phyloP scores from a whole-genome alignment of 2,113 vertebrate genomes.

The Macquaria australasica region DNA sequence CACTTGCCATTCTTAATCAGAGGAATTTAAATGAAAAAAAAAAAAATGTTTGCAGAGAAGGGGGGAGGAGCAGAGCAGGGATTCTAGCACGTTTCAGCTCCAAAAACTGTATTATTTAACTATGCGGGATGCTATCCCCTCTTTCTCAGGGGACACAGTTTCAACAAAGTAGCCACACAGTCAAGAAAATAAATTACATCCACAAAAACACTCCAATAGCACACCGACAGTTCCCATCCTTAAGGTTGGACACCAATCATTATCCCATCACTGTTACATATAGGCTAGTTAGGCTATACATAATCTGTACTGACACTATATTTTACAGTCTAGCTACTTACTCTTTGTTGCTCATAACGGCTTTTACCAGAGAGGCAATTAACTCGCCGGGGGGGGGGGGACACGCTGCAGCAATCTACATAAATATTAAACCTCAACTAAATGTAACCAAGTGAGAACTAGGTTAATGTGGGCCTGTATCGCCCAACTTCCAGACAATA shows the following conservation, averaged over 20 bases:
- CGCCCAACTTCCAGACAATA: slow-evolving; percentile 46
- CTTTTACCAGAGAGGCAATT: slow-evolving; percentile 49
- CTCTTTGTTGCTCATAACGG: slow-evolving; percentile 31
- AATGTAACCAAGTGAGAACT: slow-evolving; percentile 54
- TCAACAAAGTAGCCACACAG: not conserved
- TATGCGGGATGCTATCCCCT: too few species aligned
- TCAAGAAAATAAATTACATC: slow-evolving; percentile 19
- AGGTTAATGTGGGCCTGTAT: slow-evolving; percentile 34
- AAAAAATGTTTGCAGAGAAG: slow-evolving; percentile 53
- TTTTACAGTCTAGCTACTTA: slow-evolving; percentile 37
- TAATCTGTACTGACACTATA: not conserved
- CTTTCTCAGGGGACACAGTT: not conserved
- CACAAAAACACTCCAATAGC: not conserved
- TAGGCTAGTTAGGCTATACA: not conserved
- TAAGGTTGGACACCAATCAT: not conserved
- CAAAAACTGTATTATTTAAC: not conserved
- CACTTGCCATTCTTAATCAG: slow-evolving; percentile 81
- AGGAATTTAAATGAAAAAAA: slow-evolving; percentile 78
- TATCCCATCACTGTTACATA: not conserved
- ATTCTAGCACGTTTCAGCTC: slow-evolving; percentile 7
- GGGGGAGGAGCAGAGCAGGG: slow-evolving; percentile 35
- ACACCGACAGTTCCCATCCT: not conserved
- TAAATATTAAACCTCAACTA: slow-evolving; percentile 65
- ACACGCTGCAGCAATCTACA: slow-evolving; percentile 67
- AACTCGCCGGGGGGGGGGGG: slow-evolving; percentile 17